phyloP scores from a whole-genome alignment of 2,888 invertebrate species.

The Dynastes hyllus region DNA sequence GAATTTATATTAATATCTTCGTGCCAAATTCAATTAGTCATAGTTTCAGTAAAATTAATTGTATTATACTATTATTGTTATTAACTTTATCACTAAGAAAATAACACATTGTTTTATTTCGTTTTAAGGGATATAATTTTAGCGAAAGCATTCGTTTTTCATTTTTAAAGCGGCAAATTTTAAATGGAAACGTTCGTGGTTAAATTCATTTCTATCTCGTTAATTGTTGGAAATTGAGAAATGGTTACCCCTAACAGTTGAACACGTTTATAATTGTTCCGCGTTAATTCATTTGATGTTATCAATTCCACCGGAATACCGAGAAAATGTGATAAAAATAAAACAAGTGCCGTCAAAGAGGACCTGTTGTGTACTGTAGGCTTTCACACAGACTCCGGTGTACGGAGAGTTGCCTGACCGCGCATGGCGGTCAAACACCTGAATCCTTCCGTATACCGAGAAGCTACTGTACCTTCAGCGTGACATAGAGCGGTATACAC shows the following conservation, averaged over 20 bases:
- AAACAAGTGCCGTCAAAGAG: constrained; percentile 39
- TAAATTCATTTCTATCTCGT: background rate
- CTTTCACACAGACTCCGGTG: constrained; percentile 57
- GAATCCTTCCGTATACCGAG: constrained; percentile 47
- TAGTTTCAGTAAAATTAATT: too few relatives aligned
- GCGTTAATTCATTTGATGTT: constrained; percentile 1
- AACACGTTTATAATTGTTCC: constrained; percentile 2
- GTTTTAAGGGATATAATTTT: too few relatives aligned
- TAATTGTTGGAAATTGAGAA: background rate
- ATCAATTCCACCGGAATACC: constrained; percentile 26
- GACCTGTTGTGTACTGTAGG: constrained; percentile 60
- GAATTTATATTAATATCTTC: too few relatives aligned
- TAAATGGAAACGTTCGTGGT: constrained; percentile 11
- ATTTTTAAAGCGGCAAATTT: background rate
- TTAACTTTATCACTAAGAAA: too few relatives aligned
- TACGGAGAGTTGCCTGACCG: constrained; percentile 57
- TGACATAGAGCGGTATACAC: constrained; percentile 4
- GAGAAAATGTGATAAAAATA: constrained; percentile 8
- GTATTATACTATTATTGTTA: too few relatives aligned
- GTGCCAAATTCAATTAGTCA: too few relatives aligned
- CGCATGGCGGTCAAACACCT: constrained; percentile 58
- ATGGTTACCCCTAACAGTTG: background rate
- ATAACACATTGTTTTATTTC: too few relatives aligned
- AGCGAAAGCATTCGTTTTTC: background rate
- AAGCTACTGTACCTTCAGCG: constrained; percentile 1